Conservation (phyloP, 2,888 invertebrate genomes). For the Mimumesa dahlbomi region DNA sequence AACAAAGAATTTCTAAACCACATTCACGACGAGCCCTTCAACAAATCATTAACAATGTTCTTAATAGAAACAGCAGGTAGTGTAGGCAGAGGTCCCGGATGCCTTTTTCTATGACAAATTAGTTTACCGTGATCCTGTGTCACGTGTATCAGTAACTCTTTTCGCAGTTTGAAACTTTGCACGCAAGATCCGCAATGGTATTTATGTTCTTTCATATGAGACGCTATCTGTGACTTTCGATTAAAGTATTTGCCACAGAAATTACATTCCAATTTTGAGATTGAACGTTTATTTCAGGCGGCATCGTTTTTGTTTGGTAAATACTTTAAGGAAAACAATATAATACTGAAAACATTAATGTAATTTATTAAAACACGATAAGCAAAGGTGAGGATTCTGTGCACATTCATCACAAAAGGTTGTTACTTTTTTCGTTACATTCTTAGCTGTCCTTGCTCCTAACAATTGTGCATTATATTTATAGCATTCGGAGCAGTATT, state of each 20-base stretch:
- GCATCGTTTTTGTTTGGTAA: no score
- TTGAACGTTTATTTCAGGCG: not conserved
- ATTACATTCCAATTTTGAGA: constrained; percentile 35
- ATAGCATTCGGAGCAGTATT: no score
- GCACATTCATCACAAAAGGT: not conserved
- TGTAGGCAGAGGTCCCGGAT: constrained; percentile 69
- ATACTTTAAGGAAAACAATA: no score
- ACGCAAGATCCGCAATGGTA: constrained; percentile 36
- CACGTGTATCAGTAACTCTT: constrained; percentile 46
- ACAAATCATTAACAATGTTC: constrained; percentile 61
- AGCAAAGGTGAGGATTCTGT: no score
- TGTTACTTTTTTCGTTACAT: no score
- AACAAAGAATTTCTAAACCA: not conserved
- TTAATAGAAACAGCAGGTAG: constrained; percentile 65
- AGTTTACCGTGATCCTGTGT: constrained; percentile 47
- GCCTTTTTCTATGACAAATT: constrained; percentile 66
- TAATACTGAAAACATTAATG: no score
- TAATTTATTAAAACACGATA: no score
- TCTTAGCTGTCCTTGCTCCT: no score
- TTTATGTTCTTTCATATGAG: constrained; percentile 45
- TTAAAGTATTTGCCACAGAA: constrained; percentile 35
- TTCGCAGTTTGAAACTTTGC: constrained; percentile 50
- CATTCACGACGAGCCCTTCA: not conserved
- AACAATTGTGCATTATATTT: no score
- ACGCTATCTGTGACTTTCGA: constrained; percentile 15